Percentiles rank a stretch among this genome's conserved stretches.
Evolutionary conservation across 2,113 vertebrate species (phyloP).

Genomic region (Syngnathoides biaculeatus): DNA sequence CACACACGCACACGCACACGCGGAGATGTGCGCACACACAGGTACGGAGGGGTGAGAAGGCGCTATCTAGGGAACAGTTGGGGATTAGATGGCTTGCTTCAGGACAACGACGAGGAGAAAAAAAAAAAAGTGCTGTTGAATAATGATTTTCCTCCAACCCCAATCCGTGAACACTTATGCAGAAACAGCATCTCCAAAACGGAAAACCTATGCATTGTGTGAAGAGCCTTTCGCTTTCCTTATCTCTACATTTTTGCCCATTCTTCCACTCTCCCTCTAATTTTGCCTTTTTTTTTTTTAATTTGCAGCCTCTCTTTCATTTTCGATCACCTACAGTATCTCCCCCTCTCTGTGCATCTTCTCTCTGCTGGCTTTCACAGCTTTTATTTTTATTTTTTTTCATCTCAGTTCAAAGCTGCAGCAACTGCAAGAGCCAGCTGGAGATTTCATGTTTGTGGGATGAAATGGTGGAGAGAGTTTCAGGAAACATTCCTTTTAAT

Average conservation of each 20-base stretch:
- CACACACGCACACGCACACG: background rate
- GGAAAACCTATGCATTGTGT: conserved; percentile 28
- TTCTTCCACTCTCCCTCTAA: conserved; percentile 20
- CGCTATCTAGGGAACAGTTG: background rate
- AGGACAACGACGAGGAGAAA: background rate
- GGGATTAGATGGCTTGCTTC: background rate
- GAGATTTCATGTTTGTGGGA: conserved; percentile 66
- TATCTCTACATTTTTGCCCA: background rate
- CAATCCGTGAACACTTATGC: conserved; percentile 13
- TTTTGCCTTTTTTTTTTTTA: conserved; percentile 36
- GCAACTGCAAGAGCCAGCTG: conserved; percentile 61
- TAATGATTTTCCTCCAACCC: background rate
- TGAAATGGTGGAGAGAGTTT: conserved; percentile 52
- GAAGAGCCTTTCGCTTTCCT: conserved; percentile 16
- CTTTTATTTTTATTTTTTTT: too few relatives aligned
- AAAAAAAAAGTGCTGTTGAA: background rate
- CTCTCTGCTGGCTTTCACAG: conserved; percentile 43
- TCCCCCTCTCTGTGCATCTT: conserved; percentile 35
- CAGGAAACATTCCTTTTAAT: conserved; percentile 56
- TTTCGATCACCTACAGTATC: conserved; percentile 45
- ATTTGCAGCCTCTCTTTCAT: conserved; percentile 29
- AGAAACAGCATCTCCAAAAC: conserved; percentile 27
- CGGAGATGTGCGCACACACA: background rate
- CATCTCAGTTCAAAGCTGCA: conserved; percentile 65
- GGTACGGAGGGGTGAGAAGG: background rate